Percentiles rank a stretch among this genome's conserved stretches.
These are phyloP conservation scores for Stenchaetothrips biformis DNA, from an alignment of 2,888 invertebrate species.

Conservation along the genomic window DNA sequence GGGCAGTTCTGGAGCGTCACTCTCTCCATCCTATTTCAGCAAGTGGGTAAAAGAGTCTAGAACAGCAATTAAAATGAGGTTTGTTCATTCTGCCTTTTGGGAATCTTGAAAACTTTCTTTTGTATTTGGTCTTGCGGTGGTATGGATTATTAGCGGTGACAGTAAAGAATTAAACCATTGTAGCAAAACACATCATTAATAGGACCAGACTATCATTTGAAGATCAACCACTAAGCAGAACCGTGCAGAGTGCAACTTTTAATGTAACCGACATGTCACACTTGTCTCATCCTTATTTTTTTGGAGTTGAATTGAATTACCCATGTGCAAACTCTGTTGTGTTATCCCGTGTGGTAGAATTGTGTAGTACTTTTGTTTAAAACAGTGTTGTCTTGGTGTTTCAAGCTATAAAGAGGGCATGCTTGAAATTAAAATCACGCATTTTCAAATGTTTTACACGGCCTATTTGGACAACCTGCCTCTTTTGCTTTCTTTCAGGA, in stretches of 20 bases:
- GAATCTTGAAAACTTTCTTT: no score
- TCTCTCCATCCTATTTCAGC: background rate
- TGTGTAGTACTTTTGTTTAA: background rate
- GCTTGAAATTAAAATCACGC: background rate
- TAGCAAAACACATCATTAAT: no score
- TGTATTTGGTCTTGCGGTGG: no score
- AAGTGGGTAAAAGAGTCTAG: conserved; percentile 14
- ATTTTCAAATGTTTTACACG: background rate
- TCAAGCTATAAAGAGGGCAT: background rate
- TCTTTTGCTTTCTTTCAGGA: conserved; percentile 22
- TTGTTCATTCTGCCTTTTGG: background rate
- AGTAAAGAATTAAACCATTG: no score
- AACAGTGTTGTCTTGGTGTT: background rate
- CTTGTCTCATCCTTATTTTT: background rate
- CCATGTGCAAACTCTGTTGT: background rate
- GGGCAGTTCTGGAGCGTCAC: conserved; percentile 10
- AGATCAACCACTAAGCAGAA: no score
- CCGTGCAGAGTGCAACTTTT: no score
- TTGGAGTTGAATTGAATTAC: background rate
- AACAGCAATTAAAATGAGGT: conserved; percentile 1
- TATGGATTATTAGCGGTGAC: no score
- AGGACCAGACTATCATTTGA: no score
- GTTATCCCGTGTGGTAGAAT: background rate
- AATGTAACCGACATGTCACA: no score
- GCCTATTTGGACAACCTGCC: conserved; percentile 14